Base-by-base conservation (phyloP, 2,113 vertebrate species). In the Poeciliopsis prolifica region DNA sequence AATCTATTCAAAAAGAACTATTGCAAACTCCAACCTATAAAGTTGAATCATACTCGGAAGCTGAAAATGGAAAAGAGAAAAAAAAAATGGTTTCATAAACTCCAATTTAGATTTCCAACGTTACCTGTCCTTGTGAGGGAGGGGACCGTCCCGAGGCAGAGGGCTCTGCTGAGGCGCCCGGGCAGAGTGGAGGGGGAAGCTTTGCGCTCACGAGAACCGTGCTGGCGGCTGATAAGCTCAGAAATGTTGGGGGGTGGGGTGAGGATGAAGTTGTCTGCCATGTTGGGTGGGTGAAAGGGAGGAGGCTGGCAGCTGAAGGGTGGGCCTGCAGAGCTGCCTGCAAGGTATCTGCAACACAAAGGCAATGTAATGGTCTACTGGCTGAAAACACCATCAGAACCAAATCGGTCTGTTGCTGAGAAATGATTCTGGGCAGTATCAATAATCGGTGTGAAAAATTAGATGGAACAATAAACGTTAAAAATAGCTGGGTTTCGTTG, bases 111-210 rank as follows among this genome's bases (percentile, higher is more conserved):
- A 17, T 48, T 17, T 48, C 17, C 17, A 48, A 6, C 44, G 17
- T 92, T 92, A 98, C 98, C 97, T 89, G 97, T 90, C 64, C 95
- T 92, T 13, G 94, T 94, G 81, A 99, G 91, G 26, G 97, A 94
- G 26, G 97, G 97, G 7, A 96, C 96, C 60, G 97, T 99, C 30
- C 98, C 98, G 70, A 99, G 93, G 0, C 95, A 96, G 1, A 99
- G 96, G 0, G 96, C 97, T 77, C 96, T 91, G 94, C 93, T 96
- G 75, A 99, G 95, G 0, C 96, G 96, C 6, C 97, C 95, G 0
- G 97, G 97, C 51, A 99, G 94, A 0, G 97, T 98, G 48, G 96
- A 96, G 0, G 96, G 95, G 0, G 96, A 96, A 0, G 92, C 88
- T 76, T 93, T 95, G 31, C 91, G 94, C 1, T 95, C 93, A 2